A percentile compares a stretch with the other conserved stretches of the same genome.
These are phyloP conservation scores for Corythaeola cristata DNA, from an alignment of 2,113 vertebrate genomes.

Conservation along the genomic window DNA sequence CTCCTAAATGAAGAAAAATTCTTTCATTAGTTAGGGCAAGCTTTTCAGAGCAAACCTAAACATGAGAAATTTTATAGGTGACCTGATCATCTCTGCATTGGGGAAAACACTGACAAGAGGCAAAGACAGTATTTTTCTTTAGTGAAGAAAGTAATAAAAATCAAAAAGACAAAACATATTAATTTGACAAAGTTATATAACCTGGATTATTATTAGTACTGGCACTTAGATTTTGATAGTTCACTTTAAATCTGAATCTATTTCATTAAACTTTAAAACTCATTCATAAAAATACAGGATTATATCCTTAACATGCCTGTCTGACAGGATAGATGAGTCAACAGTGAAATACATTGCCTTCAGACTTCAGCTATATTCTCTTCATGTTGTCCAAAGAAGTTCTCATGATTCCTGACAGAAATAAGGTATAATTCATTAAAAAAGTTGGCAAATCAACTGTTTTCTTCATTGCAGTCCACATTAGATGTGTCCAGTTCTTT, in stretches of 20 bases:
- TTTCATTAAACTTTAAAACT: neutral
- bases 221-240: neutral
- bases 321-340: neutral
- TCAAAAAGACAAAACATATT: neutral
- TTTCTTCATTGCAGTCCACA: neutral
- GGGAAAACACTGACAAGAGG: slow-evolving; percentile 75
- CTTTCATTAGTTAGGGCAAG: slow-evolving; percentile 74
- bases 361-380: neutral
- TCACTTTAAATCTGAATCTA: neutral
- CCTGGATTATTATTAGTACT: neutral
- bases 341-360: neutral
- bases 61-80: slow-evolving; percentile 72
- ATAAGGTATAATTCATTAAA: neutral
- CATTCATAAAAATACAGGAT: neutral
- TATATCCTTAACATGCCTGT: neutral
- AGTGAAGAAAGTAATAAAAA: neutral
- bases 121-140: neutral
- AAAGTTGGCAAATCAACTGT: neutral
- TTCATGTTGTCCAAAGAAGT: neutral
- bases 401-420: neutral
- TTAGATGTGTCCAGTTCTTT: neutral
- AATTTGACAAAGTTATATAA: neutral
- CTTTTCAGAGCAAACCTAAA: slow-evolving; percentile 74
- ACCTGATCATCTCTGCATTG: slow-evolving; percentile 72
- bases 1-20: slow-evolving; percentile 70